Evolutionary conservation across 2,888 invertebrate species (phyloP), one percentile per base, ranked within the genome.

Genomic region (Steinernema scapterisci): DNA sequence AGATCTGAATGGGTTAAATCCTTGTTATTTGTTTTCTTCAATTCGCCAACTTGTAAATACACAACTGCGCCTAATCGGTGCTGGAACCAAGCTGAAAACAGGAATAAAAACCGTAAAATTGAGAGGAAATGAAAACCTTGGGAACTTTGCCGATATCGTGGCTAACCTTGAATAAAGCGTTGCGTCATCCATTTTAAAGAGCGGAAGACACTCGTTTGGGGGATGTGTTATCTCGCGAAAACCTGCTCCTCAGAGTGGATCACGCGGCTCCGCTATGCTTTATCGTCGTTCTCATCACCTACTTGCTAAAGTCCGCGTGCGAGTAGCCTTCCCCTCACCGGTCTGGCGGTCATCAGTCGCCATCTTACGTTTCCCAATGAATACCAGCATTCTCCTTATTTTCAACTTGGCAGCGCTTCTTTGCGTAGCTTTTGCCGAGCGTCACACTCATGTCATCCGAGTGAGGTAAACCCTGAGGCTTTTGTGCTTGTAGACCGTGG

Each of bases 241-340:
- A 63, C 63, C 63, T 63, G 63, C 63, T 63, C 25, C 21, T 31
- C 16, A 11, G 27, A 16, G 63, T 31, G 63, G 63, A 63, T 63
- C 27, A 13, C 11, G 27, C 27, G 9, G 63, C 63, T 63, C 23
- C 27, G n/a, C 31, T 27, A 27, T 16, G 27, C 31, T 63, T 63
- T 63, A 63, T 63, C 63, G 63, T 31, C 63, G 11, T 63, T 63
- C 16, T 31, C 23, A 63, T 63, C 63, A 63, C 63, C 63, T 63
- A 31, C 63, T 27, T 54, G 11, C 48, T 16, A 48, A 19, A 16
- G 63, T 27, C 63, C 23, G 21, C 19, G 52, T 52, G 21, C 19
- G 52, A 52, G 52, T 52, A 21, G 23, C 11, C 52, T 52, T 11
- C 21, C 23, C 38, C 38, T 38, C 9, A 9, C 38, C 38, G 38